Base-by-base conservation (phyloP, 2,113 vertebrate genomes). In the Anhinga anhinga region DNA sequence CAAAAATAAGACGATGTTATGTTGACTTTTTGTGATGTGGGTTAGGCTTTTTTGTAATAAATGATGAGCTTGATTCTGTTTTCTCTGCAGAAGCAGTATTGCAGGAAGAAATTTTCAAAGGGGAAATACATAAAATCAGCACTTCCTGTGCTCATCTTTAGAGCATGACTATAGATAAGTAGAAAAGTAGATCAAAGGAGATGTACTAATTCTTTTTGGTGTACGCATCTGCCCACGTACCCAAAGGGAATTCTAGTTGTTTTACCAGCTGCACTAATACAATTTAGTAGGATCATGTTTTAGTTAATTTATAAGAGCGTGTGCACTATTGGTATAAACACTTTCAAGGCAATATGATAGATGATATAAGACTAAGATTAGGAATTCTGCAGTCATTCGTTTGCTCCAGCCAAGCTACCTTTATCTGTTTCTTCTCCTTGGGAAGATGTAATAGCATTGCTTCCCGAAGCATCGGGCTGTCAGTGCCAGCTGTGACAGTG, bases 181-280 rank as follows among this genome's bases (percentile, higher is more conserved):
- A 56, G 86, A 86, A 71, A 67, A 88, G 73, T 4, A 96, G 86
- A 94, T 95, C 91, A 95, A 72, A 95, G 88, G 83, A 79, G 73
- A 45, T 62, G 66, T 42, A 23, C 52, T 91, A 79, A 87, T 91
- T 92, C 71, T 59, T 95, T 56, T 71, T 2, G 1, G 73, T 32
- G 10, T 44, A 21, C 27, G 38, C 0, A 0, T 74, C 44, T 0
- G 0, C 59, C 52, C 5, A 4, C 5, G 2, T n/a, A 61, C 83
- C 86, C 73, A 50, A 61, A 94, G 66, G 80, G 93, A 91, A 76
- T 82, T 94, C 25, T 52, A 12, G 34, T 56, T 78, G 27, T 81
- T 83, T 86, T 67, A 59, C 40, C 42, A 94, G 88, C 73, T 94
- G 45, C 58, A 11, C 49, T 87, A 73, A 85, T 82, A 27, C 23